Base-by-base conservation (phyloP, 2,888 invertebrate genomes). In the Dysmachus trigonus region DNA sequence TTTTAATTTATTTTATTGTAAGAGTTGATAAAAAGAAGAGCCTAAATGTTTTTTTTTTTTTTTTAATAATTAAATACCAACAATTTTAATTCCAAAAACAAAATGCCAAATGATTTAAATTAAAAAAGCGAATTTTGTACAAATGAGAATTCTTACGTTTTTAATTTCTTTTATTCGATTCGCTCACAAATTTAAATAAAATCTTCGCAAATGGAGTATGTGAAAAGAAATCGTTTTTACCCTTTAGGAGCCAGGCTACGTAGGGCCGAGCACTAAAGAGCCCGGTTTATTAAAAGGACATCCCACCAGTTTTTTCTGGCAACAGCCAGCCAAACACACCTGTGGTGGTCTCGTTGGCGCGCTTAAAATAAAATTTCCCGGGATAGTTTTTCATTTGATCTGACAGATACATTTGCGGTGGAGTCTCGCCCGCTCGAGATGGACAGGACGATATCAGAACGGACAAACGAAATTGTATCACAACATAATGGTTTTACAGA, bases 321-420 rank as follows among this genome's bases (percentile, higher is more conserved):
- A 62, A 22, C 74, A 85, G 53, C 74, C 53, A 31, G 73, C 13
- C 31, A 18, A 62, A 71, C 38, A 83, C 72, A 83, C 38, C 38
- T 33, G 85, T 47, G 53, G 53, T 62, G 85, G 76, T 53, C 74
- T 76, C 27, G 76, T 53, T 53, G 74, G 74, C 74, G 53, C 74
- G 35, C 22, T 51, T 38, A 77, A 85, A 87, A 77, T 41, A 73
- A 51, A 87, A 77, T 82, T 86, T 86, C 76, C 76, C 13, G 22
- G 51, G 85, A 87, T 85, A 86, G 86, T 87, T 87, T 87, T 87
- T 87, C 87, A 87, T 87, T 87, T 86, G 87, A 87, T 87, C 79
- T 87, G 87, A 87, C 87, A 87, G 87, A 83, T 87, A 86, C 86
- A 87, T 86, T 86, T 85, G 35, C 72, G 73, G 53, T 77, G 53